Evolutionary conservation across 1,140 invertebrate genomes (phyloP), one percentile per base, ranked within the genome.

Genomic region (Brachionus calyciflorus): DNA sequence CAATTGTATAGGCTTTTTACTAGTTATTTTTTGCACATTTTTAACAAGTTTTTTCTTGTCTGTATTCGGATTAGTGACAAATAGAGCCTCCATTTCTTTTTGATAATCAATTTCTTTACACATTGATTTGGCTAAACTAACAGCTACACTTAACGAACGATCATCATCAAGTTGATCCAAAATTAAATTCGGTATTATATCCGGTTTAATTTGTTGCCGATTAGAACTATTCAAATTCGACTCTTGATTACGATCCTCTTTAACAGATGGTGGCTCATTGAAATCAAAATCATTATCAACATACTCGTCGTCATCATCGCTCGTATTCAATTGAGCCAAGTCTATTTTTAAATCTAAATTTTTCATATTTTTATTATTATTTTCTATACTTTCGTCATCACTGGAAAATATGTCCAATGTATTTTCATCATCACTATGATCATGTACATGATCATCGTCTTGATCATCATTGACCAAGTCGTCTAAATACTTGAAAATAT

Each of bases 101-200:
- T 73, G 46, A 21, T 73, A 73, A 26, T 73, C 33, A 10, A 73
- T 55, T 51, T 49, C 46, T 30, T 73, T 73, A 28, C 69, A 73
- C 46, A 73, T 49, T 3, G 69, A 73, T 55, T 73, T 49, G 6
- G 69, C 69, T 46, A 73, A 51, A 46, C 69, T 73, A 2, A 55
- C 69, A 26, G 46, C 46, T 14, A 73, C 69, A 33, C 46, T 51
- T 44, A 44, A 21, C 24, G 60, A 65, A 24, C 21, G 33, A 41
- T 73, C 69, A 30, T 73, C 69, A 41, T 73, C 69, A 44, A 65
- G 41, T 24, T 44, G 40, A 55, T 73, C 69, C 10, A 73, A 33
- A 9, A 41, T 19, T 55, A 73, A 51, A 51, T 73, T 53, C 4
- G 69, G 69, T 55, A 73, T 55, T 5, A 40, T 73, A 12, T 51